A percentile compares a stretch with the other conserved stretches of the same genome.
Evolutionary conservation across 2,113 vertebrate species (phyloP).

Genomic region (Xenus cinereus): DNA sequence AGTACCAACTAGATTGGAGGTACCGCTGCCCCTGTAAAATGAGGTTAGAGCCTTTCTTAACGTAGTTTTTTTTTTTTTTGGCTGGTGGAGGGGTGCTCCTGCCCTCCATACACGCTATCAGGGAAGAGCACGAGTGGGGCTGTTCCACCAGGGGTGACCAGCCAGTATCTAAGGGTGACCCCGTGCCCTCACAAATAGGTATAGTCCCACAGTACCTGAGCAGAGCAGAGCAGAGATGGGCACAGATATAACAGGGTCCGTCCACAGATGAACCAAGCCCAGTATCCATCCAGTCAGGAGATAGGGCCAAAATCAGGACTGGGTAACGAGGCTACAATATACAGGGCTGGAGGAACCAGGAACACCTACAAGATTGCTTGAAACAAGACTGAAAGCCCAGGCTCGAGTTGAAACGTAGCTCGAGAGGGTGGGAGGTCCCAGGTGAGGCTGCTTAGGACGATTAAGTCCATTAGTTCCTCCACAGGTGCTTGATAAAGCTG

Average conservation of each 20-base stretch:
- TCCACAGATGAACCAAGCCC: neutral
- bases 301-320: neutral
- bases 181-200: neutral
- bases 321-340: rapidly evolving
- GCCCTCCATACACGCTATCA: rapidly evolving
- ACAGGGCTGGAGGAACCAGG: neutral
- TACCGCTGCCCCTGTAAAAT: neutral
- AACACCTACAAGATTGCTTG: neutral
- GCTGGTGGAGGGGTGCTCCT: neutral
- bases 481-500: neutral
- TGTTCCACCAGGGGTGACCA: neutral
- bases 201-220: neutral
- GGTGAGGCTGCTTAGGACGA: neutral
- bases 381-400: neutral
- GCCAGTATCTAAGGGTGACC: neutral
- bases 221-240: neutral
- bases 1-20: neutral
- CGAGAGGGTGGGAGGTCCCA: neutral
- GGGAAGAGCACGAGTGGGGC: neutral
- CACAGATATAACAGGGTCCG: neutral
- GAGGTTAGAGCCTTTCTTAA: neutral
- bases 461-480: neutral
- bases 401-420: neutral
- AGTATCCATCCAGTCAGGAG: neutral
- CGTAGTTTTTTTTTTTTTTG: neutral